Evolutionary conservation across 2,888 invertebrate species (phyloP), one percentile per base, ranked within the genome.

Genomic region (Aphelenchoides bicaudatus): DNA sequence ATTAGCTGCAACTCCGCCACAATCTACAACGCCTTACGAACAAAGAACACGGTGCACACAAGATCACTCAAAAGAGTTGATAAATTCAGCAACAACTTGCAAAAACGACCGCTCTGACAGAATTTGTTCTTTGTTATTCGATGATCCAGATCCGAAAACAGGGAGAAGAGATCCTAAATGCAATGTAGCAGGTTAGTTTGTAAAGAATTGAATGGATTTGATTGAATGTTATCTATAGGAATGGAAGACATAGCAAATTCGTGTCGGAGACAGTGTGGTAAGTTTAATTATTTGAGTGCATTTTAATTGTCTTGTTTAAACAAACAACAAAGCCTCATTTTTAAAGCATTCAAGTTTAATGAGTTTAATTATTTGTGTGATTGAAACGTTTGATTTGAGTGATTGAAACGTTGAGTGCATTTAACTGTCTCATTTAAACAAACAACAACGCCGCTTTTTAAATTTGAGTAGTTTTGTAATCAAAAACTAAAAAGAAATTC

Each of bases 211-310:
- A 43, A 10, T 34, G 30, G 30, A 16, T 16, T 46, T 39, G 6
- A 23, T n/a, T 5, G 4, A 13, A 23, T 39, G 39, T 19, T 4
- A 39, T n/a, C n/a, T 49, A 5, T 19, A 47, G 63, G 63, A 30
- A 49, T 69, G 50, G 66, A 66, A 39, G 66, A 66, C 53, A 67
- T 66, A 23, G 65, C 66, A 13, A 58, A 68, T 28, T 56, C 60
- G 27, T 66, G 66, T 34, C 51, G 66, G 13, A 67, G 54, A 34
- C 68, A 68, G 23, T 66, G 66, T 46, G 66, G n/a, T n/a, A n/a
- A n/a, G n/a, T n/a, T n/a, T n/a, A n/a, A n/a, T n/a, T n/a, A n/a
- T n/a, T n/a, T n/a, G n/a, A n/a, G n/a, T n/a, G n/a, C n/a, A n/a
- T n/a, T n/a, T n/a, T n/a, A n/a, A n/a, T n/a, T n/a, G n/a, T n/a